phyloP scores from a whole-genome alignment of 2,113 vertebrate species.

The Calcarius ornatus region DNA sequence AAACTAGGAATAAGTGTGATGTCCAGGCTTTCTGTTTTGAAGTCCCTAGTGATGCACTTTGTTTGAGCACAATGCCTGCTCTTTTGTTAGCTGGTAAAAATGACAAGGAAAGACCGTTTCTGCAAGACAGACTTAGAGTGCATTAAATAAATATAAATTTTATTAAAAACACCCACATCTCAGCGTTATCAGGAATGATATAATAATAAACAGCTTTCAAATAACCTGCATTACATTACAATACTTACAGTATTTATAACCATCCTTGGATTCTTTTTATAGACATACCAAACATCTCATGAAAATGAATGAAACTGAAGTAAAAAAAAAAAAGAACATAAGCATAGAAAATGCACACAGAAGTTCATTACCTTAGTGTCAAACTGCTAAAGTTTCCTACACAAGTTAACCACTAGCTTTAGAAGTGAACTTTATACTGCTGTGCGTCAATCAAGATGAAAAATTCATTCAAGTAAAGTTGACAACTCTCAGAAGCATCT shows the following conservation, averaged over 20 bases:
- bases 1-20: not conserved
- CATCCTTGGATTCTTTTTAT: slow-evolving; percentile 81
- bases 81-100: not conserved
- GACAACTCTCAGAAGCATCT: slow-evolving; percentile 90
- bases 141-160: slow-evolving; percentile 99
- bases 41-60: not conserved
- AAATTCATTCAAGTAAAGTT: slow-evolving; percentile 97
- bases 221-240: slow-evolving; percentile 99
- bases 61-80: not conserved
- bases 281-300: slow-evolving; percentile 86
- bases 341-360: slow-evolving; percentile 80
- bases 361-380: slow-evolving; percentile 91
- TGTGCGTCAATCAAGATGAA: slow-evolving; percentile 84
- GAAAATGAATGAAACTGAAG: slow-evolving; percentile 81
- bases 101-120: slow-evolving; percentile 31
- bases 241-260: slow-evolving; percentile 99
- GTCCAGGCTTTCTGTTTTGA: not conserved
- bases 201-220: slow-evolving; percentile 99
- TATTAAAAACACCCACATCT: slow-evolving; percentile 99
- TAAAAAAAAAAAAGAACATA: slow-evolving; percentile 72
- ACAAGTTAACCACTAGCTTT: slow-evolving; percentile 86
- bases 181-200: slow-evolving; percentile 99
- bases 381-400: slow-evolving; percentile 84
- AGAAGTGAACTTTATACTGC: slow-evolving; percentile 81
- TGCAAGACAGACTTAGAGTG: slow-evolving; percentile 67